A percentile compares a stretch with the other conserved stretches of the same genome.
Conservation (phyloP, 2,113 vertebrate species). For the Leptobrachium leishanense region DNA sequence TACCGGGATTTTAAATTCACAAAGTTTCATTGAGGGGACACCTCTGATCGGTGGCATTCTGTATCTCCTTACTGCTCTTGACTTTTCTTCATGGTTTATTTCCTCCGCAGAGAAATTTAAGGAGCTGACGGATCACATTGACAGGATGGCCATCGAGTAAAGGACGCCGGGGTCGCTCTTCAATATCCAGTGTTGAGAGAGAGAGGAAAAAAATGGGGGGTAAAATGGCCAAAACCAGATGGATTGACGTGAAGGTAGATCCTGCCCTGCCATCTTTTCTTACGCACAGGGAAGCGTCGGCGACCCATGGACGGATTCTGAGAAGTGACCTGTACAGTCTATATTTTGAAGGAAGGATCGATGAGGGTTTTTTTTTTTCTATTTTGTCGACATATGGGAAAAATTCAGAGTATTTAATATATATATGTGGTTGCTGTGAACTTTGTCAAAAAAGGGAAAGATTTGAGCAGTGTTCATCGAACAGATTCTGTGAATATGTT, state of each 20-base stretch:
- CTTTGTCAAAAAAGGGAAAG: background rate
- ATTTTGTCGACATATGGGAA: conserved; percentile 22
- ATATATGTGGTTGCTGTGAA: conserved; percentile 10
- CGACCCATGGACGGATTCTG: background rate
- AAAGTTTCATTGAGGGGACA: too few relatives aligned
- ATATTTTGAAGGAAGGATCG: conserved; percentile 27
- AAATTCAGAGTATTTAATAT: conserved; percentile 35
- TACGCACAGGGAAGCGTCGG: background rate
- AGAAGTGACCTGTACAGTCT: conserved; percentile 21
- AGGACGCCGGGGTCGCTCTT: background rate
- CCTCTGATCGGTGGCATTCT: too few relatives aligned
- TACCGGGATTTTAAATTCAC: too few relatives aligned
- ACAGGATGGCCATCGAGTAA: conserved; percentile 86
- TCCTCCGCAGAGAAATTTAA: conserved; percentile 86
- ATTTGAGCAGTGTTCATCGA: background rate
- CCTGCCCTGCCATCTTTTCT: background rate
- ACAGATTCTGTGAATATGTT: background rate
- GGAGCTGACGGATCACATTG: conserved; percentile 90
- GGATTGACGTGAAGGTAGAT: background rate
- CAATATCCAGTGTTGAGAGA: background rate
- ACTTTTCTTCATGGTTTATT: background rate
- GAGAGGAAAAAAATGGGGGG: background rate
- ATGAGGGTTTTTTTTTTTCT: background rate
- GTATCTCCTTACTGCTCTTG: too few relatives aligned
- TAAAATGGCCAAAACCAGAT: background rate